Evolutionary conservation across 2,888 invertebrate genomes (phyloP).

Genomic region (Morinoia aosen): DNA sequence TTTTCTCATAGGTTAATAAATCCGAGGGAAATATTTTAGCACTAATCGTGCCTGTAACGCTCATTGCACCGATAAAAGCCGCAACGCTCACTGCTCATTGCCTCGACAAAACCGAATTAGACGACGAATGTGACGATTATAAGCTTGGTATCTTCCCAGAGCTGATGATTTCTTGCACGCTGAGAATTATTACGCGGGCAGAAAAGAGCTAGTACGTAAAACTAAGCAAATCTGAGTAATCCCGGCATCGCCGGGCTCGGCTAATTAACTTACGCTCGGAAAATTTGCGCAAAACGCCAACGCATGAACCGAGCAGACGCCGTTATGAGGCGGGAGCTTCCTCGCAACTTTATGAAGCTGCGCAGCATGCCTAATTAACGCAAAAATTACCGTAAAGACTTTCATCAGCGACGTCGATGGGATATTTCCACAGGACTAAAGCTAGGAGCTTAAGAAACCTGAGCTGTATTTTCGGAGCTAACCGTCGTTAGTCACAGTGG

Average conservation of each 20-base stretch:
- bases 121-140: not conserved
- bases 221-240: not conserved
- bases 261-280: not conserved
- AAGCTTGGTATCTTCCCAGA: not conserved
- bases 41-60: no score
- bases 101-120: not conserved
- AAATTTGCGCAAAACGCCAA: not conserved
- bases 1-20: no score
- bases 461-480: not conserved
- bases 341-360: not conserved
- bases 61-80: not conserved
- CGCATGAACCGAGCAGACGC: not conserved
- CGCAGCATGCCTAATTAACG: not conserved
- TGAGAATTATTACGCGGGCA: not conserved
- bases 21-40: no score
- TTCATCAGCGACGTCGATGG: conserved; percentile 3
- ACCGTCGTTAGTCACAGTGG: not conserved
- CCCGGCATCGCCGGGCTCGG: not conserved
- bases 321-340: not conserved
- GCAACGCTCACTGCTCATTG: not conserved
- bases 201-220: not conserved
- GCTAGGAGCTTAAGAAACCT: not conserved
- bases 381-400: not conserved
- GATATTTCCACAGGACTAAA: not conserved
- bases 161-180: not conserved